phyloP scores from a whole-genome alignment of 30 jellyfish, hydroid and myxozoan species.

The Pseudorhiza aurosa region DNA sequence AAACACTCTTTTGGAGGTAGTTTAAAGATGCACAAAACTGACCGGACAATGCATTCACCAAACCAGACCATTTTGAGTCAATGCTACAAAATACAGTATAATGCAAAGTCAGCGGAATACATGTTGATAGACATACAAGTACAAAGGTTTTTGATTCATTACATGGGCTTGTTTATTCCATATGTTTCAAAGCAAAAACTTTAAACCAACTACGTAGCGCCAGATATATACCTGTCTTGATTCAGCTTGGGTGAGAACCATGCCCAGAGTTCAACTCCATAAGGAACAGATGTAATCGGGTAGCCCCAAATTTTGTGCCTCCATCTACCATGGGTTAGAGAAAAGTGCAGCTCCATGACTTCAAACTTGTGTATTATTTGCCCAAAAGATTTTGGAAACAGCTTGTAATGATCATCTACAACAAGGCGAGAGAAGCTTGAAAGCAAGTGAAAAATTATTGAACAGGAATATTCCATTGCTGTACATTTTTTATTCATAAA shows the following conservation, averaged over 20 bases:
- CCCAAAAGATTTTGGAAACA: constrained; percentile 93
- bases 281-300: constrained; percentile 83
- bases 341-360: constrained; percentile 83
- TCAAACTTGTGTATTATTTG: constrained; percentile 71
- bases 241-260: constrained; percentile 97
- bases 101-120: background rate
- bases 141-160: too few species aligned
- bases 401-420: constrained; percentile 78
- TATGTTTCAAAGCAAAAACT: too few species aligned
- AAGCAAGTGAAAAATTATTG: background rate
- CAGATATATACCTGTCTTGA: too few species aligned
- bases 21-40: constrained; percentile 94
- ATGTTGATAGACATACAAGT: constrained; percentile 32
- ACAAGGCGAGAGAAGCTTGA: background rate
- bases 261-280: constrained; percentile 95
- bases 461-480: background rate
- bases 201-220: too few species aligned
- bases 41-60: constrained; percentile 94
- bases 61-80: constrained; percentile 81
- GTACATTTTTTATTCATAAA: background rate
- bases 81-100: constrained; percentile 76
- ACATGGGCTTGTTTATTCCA: too few species aligned
- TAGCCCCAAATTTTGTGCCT: constrained; percentile 89
- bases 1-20: constrained; percentile 65
- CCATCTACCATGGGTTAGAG: constrained; percentile 96